Percentiles rank a stretch among this genome's conserved stretches.
Evolutionary conservation across 2,797 vertebrate genomes (phyloP).

Genomic region (Anguilla megastoma): DNA sequence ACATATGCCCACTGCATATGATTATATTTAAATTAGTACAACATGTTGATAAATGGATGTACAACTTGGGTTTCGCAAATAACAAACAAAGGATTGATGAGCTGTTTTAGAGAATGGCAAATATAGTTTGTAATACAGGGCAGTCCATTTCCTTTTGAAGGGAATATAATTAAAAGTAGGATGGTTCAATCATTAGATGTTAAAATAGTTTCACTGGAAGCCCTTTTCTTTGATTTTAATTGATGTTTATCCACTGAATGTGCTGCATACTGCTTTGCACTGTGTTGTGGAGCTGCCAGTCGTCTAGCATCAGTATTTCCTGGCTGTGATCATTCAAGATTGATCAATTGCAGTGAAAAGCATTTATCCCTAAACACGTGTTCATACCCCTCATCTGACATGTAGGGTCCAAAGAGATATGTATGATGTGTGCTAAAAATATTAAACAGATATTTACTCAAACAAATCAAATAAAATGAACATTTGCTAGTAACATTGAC

Average conservation of each 20-base stretch:
- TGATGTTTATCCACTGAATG: not conserved
- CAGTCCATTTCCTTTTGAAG: not conserved
- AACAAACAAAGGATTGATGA: conserved; percentile 3
- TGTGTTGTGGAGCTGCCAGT: not conserved
- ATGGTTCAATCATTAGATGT: conserved; percentile 11
- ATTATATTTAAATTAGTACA: conserved; percentile 8
- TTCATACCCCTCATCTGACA: not conserved
- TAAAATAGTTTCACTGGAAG: not conserved
- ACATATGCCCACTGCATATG: not conserved
- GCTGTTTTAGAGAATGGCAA: not conserved
- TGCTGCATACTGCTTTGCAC: not conserved
- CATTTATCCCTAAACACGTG: not conserved
- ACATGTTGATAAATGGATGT: not conserved
- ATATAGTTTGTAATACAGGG: not conserved
- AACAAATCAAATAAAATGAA: conserved; percentile 5
- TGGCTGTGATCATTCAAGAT: not conserved
- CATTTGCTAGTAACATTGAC: not conserved
- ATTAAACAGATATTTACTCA: not conserved
- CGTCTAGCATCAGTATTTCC: not conserved
- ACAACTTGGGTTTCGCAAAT: not conserved
- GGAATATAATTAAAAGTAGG: not conserved
- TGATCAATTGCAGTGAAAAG: not conserved
- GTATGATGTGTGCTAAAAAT: not conserved
- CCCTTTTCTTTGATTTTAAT: conserved; percentile 21
- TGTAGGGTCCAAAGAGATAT: not conserved